Base-by-base conservation (phyloP, 1,140 invertebrate genomes). In the Pinna nobilis region DNA sequence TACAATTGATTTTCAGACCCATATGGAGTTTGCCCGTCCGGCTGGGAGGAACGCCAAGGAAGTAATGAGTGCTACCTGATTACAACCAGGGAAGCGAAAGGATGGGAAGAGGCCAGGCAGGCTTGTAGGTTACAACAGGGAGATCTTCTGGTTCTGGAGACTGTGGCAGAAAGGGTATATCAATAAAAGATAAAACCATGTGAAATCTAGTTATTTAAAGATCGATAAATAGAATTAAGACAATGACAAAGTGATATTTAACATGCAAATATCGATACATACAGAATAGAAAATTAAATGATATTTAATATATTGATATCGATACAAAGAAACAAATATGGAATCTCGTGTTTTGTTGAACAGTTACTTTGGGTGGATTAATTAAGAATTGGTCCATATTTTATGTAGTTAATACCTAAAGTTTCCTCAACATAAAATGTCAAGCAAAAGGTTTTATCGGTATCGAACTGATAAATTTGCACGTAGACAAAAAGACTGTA, bases 31-130 rank as follows among this genome's bases (percentile, higher is more conserved):
- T 81, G 79, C 75, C 79, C 79, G 30, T 39, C 35, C 3, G 79
- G 76, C 11, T 81, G 79, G 79, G 50, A 65, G n/a, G 66, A 78
- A 30, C 33, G 79, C n/a, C 61, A 68, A 23, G 71, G 71, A 51
- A 77, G 70, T 70, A 68, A 78, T 50, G 68, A 76, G 20, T 81
- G 79, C 69, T 81, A 81, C 33, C 41, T 78, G 4, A 78, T 81
- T 6, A 78, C 79, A 18, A 70, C 66, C 35, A 69, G 65, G 20
- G 44, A 76, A 18, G 64, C 64, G 20, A 74, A 77, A 35, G 72
- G 53, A 23, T 63, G 53, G 25, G 70, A 78, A 32, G 76, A 78
- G 39, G 79, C 79, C 1, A 76, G 76, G 39, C 68, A 70, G 11
- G 68, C 68, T 28, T 81, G 79, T 53, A 60, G 69, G 18, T 55